These are phyloP conservation scores for Phocoena phocoena DNA, from an alignment of 2,113 vertebrate species.

Conservation along the genomic window DNA sequence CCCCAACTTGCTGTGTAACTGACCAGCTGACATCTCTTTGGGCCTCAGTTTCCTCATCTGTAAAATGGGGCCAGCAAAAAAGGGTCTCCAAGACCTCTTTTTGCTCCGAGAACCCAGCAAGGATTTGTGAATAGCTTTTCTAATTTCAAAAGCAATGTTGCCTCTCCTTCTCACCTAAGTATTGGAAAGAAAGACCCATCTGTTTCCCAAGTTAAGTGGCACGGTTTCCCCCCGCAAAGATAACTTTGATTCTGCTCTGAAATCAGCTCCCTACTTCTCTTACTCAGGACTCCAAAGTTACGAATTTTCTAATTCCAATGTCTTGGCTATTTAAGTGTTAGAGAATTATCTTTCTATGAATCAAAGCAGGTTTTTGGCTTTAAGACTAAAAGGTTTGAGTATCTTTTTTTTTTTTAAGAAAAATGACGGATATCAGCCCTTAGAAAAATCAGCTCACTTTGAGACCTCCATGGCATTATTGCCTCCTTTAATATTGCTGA, in stretches of 20 bases:
- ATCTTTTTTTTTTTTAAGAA: slow-evolving; percentile 44
- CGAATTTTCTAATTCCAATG: slow-evolving; percentile 62
- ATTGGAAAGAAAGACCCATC: neutral
- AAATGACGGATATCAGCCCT: slow-evolving; percentile 84
- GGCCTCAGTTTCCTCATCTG: neutral
- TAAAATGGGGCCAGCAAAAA: neutral
- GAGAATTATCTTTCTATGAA: slow-evolving; percentile 74
- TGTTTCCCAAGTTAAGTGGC: neutral
- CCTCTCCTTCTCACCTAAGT: neutral
- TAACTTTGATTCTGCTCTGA: neutral
- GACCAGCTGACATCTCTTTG: neutral
- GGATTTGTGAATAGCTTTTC: neutral
- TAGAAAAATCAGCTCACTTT: slow-evolving; percentile 88
- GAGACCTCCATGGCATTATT: slow-evolving; percentile 89
- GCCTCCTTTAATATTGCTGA: slow-evolving; percentile 91
- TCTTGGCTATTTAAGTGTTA: slow-evolving; percentile 68
- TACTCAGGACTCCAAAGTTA: neutral
- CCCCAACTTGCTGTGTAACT: neutral
- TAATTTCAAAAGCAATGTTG: neutral
- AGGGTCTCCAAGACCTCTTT: neutral
- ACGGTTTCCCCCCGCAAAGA: neutral
- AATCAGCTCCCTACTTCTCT: neutral
- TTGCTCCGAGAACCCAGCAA: neutral
- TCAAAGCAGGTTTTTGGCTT: slow-evolving; percentile 79
- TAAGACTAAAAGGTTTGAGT: slow-evolving; percentile 75